These are phyloP conservation scores for Prietella phreatophila DNA, from an alignment of 2,113 vertebrate genomes.

Conservation along the genomic window DNA sequence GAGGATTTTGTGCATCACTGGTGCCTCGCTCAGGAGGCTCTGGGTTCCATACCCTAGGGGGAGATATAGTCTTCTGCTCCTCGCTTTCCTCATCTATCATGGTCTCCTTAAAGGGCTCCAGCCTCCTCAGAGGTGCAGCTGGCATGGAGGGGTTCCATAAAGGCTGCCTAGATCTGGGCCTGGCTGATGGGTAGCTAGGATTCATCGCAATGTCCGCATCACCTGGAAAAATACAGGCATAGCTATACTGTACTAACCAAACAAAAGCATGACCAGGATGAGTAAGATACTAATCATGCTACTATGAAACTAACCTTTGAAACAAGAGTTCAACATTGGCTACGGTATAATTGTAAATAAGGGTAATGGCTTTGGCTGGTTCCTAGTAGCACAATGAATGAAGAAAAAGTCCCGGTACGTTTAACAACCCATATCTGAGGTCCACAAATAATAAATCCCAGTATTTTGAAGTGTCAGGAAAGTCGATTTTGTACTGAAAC, in stretches of 20 bases:
- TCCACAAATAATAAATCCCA: not conserved
- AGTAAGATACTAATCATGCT: not conserved
- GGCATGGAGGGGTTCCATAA: conserved; percentile 57
- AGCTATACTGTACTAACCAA: not conserved
- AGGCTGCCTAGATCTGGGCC: conserved; percentile 44
- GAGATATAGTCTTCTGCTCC: not conserved
- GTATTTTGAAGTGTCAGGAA: not conserved
- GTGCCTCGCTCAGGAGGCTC: conserved; percentile 51
- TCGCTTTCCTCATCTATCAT: conserved; percentile 50
- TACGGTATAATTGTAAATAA: not conserved
- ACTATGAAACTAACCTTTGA: not conserved
- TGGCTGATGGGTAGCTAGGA: conserved; percentile 52
- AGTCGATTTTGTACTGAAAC: not conserved
- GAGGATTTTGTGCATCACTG: conserved; percentile 50
- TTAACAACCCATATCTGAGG: not conserved
- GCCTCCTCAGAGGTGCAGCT: conserved; percentile 60
- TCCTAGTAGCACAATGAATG: not conserved
- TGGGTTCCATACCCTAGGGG: conserved; percentile 51
- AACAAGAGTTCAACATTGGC: not conserved
- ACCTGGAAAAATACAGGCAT: conserved; percentile 47
- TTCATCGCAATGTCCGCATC: conserved; percentile 59
- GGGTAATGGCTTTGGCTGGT: not conserved
- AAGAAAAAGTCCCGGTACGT: not conserved
- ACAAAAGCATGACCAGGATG: not conserved
- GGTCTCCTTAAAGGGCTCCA: conserved; percentile 61